phyloP scores from a whole-genome alignment of 2,113 vertebrate genomes.

The Pogona vitticeps region DNA sequence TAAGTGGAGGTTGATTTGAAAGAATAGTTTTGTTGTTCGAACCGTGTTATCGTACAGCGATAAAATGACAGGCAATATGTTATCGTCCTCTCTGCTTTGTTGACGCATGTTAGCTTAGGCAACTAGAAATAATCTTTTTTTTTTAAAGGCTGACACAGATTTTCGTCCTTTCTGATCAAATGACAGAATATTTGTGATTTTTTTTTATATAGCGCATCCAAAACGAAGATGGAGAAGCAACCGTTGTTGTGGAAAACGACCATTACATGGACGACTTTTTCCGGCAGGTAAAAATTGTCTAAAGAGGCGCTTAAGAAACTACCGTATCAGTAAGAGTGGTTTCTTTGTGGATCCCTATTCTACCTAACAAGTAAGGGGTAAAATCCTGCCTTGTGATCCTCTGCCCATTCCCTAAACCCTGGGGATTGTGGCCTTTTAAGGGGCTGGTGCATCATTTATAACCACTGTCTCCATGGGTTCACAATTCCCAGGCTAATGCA shows the following conservation, averaged over 20 bases:
- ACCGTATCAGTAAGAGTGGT: too few species aligned
- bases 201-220: conserved; percentile 72
- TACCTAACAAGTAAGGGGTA: too few species aligned
- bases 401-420: neutral
- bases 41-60: too few species aligned
- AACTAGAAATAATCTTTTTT: neutral
- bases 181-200: neutral
- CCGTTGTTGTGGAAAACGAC: conserved; percentile 82
- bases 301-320: too few species aligned
- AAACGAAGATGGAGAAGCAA: conserved; percentile 82
- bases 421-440: neutral
- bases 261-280: conserved; percentile 95
- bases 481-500: neutral
- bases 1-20: neutral
- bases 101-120: too few species aligned
- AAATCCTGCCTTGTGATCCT: too few species aligned
- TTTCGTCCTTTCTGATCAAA: neutral
- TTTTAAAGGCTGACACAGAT: neutral
- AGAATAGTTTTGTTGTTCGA: too few species aligned
- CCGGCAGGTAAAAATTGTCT: conserved; percentile 80
- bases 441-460: neutral
- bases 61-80: too few species aligned
- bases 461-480: neutral
- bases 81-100: too few species aligned
- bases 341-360: neutral